Percentiles rank a stretch among this genome's conserved stretches.
Conservation (phyloP, 2,888 invertebrate species). For the Apomyelois bistriatella region DNA sequence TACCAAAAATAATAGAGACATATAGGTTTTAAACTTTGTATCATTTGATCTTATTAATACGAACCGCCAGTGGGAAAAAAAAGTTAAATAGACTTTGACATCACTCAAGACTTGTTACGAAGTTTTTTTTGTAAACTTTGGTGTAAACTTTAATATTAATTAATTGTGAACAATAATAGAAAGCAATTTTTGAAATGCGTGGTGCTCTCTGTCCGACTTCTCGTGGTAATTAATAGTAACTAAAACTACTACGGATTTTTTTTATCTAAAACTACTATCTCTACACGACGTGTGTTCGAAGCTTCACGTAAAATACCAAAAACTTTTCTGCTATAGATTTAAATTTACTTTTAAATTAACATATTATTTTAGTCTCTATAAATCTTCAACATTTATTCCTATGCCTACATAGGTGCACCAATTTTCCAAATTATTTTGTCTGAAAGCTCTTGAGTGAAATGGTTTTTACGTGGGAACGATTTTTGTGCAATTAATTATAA, state of each 20-base stretch:
- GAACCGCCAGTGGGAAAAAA: conserved; percentile 18
- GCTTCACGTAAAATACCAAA: conserved; percentile 1
- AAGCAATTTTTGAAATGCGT: conserved; percentile 32
- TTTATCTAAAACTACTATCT: neutral
- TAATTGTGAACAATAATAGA: conserved; percentile 23
- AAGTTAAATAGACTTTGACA: conserved; percentile 42
- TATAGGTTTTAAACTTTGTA: neutral
- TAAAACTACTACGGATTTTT: neutral
- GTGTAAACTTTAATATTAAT: neutral
- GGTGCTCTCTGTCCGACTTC: conserved; percentile 28
- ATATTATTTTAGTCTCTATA: conserved; percentile 20
- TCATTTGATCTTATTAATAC: conserved; percentile 23
- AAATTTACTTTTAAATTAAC: conserved; percentile 12
- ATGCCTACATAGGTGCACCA: conserved; percentile 27
- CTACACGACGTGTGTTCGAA: neutral
- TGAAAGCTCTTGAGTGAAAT: conserved; percentile 81
- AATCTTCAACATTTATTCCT: conserved; percentile 29
- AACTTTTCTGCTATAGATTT: neutral
- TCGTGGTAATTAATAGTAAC: conserved; percentile 20
- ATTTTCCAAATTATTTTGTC: conserved; percentile 62
- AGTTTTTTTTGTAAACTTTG: conserved; percentile 18
- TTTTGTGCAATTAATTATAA: conserved; percentile 72
- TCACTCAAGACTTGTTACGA: conserved; percentile 32
- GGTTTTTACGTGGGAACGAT: conserved; percentile 81
- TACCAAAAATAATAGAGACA: neutral